Evolutionary conservation across 2,888 invertebrate genomes (phyloP).

Genomic region (Smittia sp.): DNA sequence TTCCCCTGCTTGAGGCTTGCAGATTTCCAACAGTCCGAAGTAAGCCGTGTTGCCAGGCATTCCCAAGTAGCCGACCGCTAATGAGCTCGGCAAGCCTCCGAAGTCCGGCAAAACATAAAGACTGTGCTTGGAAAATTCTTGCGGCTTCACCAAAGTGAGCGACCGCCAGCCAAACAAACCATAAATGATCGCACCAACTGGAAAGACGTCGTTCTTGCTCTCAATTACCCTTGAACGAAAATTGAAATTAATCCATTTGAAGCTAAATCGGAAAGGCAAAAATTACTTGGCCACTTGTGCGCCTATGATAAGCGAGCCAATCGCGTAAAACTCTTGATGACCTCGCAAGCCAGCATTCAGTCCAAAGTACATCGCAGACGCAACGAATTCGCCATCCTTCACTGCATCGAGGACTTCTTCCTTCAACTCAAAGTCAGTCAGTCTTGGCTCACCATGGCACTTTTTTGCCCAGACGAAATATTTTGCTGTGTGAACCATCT

Average conservation of each 20-base stretch:
- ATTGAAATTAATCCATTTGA: neutral
- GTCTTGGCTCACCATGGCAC: slow-evolving; percentile 66
- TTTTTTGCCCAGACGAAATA: slow-evolving; percentile 64
- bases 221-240: slow-evolving; percentile 25
- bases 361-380: slow-evolving; percentile 66
- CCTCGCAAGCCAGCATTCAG: slow-evolving; percentile 73
- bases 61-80: slow-evolving; percentile 49
- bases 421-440: slow-evolving; percentile 62
- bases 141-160: slow-evolving; percentile 37
- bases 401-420: slow-evolving; percentile 66
- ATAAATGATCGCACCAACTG: slow-evolving; percentile 27
- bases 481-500: slow-evolving; percentile 55
- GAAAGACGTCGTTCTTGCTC: slow-evolving; percentile 32
- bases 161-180: slow-evolving; percentile 38
- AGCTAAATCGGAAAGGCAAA: neutral
- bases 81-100: slow-evolving; percentile 47
- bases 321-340: slow-evolving; percentile 57
- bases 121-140: slow-evolving; percentile 44
- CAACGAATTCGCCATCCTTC: slow-evolving; percentile 66
- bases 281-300: slow-evolving; percentile 66
- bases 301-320: slow-evolving; percentile 67
- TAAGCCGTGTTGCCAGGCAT: slow-evolving; percentile 61
- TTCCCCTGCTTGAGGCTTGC: slow-evolving; percentile 65
- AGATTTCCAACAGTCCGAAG: slow-evolving; percentile 66
- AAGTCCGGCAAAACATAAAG: slow-evolving; percentile 48